phyloP scores from a whole-genome alignment of 1,140 invertebrate species.

The Drosophila lowei region DNA sequence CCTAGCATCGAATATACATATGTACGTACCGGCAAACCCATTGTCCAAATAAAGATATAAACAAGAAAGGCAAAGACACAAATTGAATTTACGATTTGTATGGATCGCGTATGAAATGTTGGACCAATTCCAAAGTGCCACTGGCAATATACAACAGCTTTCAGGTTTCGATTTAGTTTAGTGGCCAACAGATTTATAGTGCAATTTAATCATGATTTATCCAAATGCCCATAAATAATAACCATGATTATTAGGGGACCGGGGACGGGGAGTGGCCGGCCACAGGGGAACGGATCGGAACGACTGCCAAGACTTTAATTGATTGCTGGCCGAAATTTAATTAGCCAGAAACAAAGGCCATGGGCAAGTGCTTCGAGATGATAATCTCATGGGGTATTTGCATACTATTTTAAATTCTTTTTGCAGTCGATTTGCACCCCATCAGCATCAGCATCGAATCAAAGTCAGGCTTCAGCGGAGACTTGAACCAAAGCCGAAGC shows the following conservation, averaged over 20 bases:
- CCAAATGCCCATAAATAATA: constrained; percentile 67
- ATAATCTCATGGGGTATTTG: constrained; percentile 33
- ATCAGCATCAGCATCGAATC: neutral
- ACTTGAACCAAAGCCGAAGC: constrained; percentile 4
- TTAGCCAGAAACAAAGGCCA: constrained; percentile 44
- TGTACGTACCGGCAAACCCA: constrained; percentile 6
- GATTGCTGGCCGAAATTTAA: constrained; percentile 39
- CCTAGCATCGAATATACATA: constrained; percentile 19
- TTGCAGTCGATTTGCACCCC: neutral
- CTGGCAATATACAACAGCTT: constrained; percentile 40
- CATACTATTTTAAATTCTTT: constrained; percentile 19
- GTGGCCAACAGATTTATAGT: constrained; percentile 60
- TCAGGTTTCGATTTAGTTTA: constrained; percentile 21
- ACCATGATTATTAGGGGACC: constrained; percentile 33
- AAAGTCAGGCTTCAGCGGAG: neutral
- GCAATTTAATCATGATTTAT: constrained; percentile 74
- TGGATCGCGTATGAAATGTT: constrained; percentile 49
- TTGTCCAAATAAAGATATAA: constrained; percentile 63
- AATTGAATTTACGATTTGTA: constrained; percentile 69
- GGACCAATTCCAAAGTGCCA: constrained; percentile 57
- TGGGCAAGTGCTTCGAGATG: constrained; percentile 36
- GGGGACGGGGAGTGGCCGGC: constrained; percentile 33
- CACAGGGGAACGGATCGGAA: neutral
- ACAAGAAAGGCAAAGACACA: constrained; percentile 9
- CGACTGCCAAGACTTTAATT: constrained; percentile 22